Percentiles rank a stretch among this genome's conserved stretches.
Conservation (phyloP, 30 jellyfish, hydroid and myxozoan genomes). For the Haliclystus octoradiatus region DNA sequence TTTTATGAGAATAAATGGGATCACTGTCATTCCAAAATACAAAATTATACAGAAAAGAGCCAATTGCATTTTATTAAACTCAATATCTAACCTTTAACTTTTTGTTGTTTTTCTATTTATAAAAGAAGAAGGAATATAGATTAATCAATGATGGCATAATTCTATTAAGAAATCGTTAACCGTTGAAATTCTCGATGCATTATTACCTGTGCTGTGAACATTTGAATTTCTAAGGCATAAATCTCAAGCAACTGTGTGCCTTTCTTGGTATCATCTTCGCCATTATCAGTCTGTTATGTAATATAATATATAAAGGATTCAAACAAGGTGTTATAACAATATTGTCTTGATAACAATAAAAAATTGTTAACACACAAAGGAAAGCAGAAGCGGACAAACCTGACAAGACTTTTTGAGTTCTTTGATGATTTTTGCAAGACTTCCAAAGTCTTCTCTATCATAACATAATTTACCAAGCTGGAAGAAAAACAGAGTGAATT, state of each 20-base stretch:
- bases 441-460: slow-evolving; percentile 75
- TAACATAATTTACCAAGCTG: slow-evolving; percentile 84
- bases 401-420: slow-evolving; percentile 77
- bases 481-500: neutral
- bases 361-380: no score
- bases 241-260: slow-evolving; percentile 90
- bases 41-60: no score
- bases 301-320: no score
- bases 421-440: slow-evolving; percentile 61
- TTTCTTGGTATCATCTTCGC: slow-evolving; percentile 85
- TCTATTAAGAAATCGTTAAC: neutral
- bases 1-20: no score
- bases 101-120: slow-evolving; percentile 69
- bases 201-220: slow-evolving; percentile 92
- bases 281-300: slow-evolving; percentile 64
- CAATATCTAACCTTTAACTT: slow-evolving; percentile 62
- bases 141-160: neutral
- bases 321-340: no score
- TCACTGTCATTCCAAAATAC: no score
- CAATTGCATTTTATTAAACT: no score
- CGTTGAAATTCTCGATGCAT: neutral
- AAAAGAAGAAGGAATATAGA: neutral
- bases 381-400: no score
- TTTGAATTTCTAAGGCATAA: slow-evolving; percentile 87
- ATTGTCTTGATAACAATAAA: no score